Conservation (phyloP, 2,888 invertebrate genomes). For the Chironomus tentans region DNA sequence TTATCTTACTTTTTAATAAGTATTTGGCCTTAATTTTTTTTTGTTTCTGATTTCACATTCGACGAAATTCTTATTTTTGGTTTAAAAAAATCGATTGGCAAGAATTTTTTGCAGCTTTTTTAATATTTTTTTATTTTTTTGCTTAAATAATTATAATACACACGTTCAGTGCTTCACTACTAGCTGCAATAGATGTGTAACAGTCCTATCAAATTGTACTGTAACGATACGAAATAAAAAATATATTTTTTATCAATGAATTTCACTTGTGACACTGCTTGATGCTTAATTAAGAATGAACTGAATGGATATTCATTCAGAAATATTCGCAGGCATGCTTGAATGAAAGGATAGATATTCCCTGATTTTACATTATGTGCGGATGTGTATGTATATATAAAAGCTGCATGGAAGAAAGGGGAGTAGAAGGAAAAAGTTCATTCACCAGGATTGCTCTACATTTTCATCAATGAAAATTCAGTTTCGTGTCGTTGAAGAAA, state of each 20-base stretch:
- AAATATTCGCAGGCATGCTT: too few species aligned
- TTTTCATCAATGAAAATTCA: slow-evolving; percentile 16
- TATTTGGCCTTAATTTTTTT: too few species aligned
- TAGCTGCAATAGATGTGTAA: slow-evolving; percentile 7
- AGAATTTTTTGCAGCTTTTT: neutral
- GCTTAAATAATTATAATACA: neutral
- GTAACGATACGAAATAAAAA: neutral
- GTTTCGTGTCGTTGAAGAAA: neutral
- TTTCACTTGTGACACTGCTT: neutral
- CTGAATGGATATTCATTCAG: neutral
- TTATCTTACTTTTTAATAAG: too few species aligned
- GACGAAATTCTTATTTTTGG: neutral
- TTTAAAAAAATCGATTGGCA: neutral
- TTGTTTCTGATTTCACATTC: too few species aligned
- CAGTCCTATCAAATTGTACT: slow-evolving; percentile 15
- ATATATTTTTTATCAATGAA: neutral
- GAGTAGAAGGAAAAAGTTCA: neutral
- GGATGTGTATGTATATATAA: neutral
- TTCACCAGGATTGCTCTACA: slow-evolving; percentile 16
- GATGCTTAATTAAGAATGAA: slow-evolving; percentile 20
- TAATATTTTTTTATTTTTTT: neutral
- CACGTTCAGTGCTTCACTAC: slow-evolving; percentile 13
- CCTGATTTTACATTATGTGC: neutral
- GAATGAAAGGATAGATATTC: neutral
- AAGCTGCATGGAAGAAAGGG: neutral